Conservation (phyloP, 2,888 invertebrate species). For the Lithophane socia region DNA sequence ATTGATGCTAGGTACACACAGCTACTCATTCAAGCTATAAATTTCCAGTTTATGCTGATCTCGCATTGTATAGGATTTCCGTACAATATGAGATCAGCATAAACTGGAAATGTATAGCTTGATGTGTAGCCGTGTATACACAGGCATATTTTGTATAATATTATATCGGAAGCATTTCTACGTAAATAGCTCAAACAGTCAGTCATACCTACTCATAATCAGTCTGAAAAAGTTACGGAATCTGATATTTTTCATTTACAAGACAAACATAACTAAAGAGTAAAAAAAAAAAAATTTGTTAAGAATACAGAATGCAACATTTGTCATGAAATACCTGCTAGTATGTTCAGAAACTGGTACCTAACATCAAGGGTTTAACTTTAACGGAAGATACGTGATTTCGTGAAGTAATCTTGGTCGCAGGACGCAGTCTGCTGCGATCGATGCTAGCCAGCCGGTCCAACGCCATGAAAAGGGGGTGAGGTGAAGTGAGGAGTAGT, state of each 20-base stretch:
- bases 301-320: background rate
- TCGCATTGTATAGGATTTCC: too few relatives aligned
- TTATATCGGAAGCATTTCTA: background rate
- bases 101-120: too few relatives aligned
- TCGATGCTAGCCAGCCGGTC: conserved; percentile 79
- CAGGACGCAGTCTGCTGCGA: conserved; percentile 76
- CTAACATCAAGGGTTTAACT: background rate
- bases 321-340: background rate
- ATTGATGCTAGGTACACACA: too few relatives aligned
- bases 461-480: conserved; percentile 65
- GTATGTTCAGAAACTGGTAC: background rate
- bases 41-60: too few relatives aligned
- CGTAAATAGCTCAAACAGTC: background rate
- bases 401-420: conserved; percentile 53
- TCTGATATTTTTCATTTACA: background rate
- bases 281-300: background rate
- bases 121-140: too few relatives aligned
- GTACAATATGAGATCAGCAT: too few relatives aligned
- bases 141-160: too few relatives aligned
- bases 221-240: background rate
- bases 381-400: conserved; percentile 37
- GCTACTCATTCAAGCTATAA: too few relatives aligned
- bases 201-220: background rate
- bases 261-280: background rate
- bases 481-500: conserved; percentile 74